These are phyloP conservation scores for Tricholauxania praeusta DNA, from an alignment of 2,888 invertebrate species.

Conservation along the genomic window DNA sequence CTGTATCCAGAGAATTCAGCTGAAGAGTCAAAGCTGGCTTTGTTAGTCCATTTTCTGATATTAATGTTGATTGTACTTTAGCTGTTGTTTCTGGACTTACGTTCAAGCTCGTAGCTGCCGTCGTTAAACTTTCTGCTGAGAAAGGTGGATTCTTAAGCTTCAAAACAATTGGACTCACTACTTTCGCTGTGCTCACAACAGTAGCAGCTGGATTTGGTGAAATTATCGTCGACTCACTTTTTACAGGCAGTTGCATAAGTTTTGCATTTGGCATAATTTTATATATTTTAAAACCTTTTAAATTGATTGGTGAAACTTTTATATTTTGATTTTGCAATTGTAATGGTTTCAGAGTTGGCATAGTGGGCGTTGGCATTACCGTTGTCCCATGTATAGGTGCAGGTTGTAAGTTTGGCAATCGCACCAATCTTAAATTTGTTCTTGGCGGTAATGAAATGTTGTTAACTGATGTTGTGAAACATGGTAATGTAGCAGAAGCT, in stretches of 20 bases:
- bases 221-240: not conserved
- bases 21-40: slow-evolving; percentile 27
- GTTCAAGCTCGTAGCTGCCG: not conserved
- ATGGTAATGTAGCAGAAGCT: not conserved
- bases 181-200: not conserved
- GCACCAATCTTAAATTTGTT: slow-evolving; percentile 9
- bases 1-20: slow-evolving; percentile 31
- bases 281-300: slow-evolving; percentile 46
- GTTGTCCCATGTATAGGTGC: not conserved
- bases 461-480: not conserved
- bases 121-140: not conserved
- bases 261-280: slow-evolving; percentile 49
- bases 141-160: slow-evolving; percentile 9
- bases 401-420: not conserved
- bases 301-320: slow-evolving; percentile 15
- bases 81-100: slow-evolving; percentile 2
- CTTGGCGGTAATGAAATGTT: not conserved
- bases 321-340: slow-evolving; percentile 31
- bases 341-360: slow-evolving; percentile 13
- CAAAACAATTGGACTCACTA: slow-evolving; percentile 2
- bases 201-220: not conserved
- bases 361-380: not conserved
- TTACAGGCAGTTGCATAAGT: slow-evolving; percentile 45
- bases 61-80: not conserved
- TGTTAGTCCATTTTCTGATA: not conserved